Evolutionary conservation across 2,888 invertebrate species (phyloP), one percentile per base, ranked within the genome.

Genomic region (Acronicta aceris): DNA sequence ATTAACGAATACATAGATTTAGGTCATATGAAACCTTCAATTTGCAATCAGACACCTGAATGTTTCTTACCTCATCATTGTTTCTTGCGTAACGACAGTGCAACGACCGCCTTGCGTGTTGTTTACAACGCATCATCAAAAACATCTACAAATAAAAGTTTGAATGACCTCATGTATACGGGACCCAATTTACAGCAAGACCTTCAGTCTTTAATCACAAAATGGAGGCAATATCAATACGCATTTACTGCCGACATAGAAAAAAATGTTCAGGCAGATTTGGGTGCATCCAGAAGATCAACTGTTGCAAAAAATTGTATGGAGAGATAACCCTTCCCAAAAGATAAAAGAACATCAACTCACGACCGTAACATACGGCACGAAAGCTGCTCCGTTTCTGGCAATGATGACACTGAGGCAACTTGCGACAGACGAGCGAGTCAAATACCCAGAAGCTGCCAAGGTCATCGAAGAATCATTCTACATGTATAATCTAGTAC

Each of bases 231-330:
- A 36, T 60, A 51, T 47, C 40, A 33, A 1, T 52, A 36, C 25
- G 64, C 56, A 1, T 60, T 57, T 38, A 65, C 53, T 5, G 56
- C 65, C 0, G 65, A 60, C 17, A 59, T 60, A 4, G 60, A 65
- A 38, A 50, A n/a, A 49, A 27, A 46, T 46, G 46, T 46, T 45
- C 15, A 25, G 45, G 33, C 21, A n/a, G 43, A 53, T 53, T 43
- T 53, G 15, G 25, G 15, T 38, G 12, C 33, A 45, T 15, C 36
- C 53, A 15, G 38, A 54, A 13, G 45, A 54, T 38, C 53, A 54
- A 46, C 4, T 12, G 9, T 46, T 54, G 25, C 45, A 54, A 46
- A 38, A 42, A 54, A 54, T 16, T 25, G 12, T 46, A 12, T 54
- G 53, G 53, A 36, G 53, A 46, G 45, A 46, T 9, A 8, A 38